Evolutionary conservation across 1,140 invertebrate species (phyloP).

Genomic region (Drosophila serrata): DNA sequence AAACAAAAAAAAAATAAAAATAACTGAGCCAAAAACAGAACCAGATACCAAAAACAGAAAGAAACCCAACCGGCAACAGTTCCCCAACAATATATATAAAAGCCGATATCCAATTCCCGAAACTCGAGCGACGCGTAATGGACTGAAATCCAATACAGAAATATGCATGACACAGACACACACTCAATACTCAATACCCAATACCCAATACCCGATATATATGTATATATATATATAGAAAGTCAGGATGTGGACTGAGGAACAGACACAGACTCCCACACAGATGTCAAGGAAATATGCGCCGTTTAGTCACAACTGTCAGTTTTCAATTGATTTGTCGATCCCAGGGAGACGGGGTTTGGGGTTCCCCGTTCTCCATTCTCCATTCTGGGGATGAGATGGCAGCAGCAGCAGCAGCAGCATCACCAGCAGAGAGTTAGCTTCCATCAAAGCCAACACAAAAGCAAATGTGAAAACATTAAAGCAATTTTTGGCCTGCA

Average conservation of each 20-base stretch:
- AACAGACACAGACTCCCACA: conserved; percentile 64
- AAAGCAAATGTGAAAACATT: conserved; percentile 84
- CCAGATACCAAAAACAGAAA: conserved; percentile 33
- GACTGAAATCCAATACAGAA: conserved; percentile 83
- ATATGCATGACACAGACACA: conserved; percentile 73
- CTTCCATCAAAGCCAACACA: conserved; percentile 78
- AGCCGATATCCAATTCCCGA: conserved; percentile 81
- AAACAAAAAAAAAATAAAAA: too few species aligned
- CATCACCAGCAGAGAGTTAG: conserved; percentile 21
- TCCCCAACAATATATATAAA: conserved; percentile 59
- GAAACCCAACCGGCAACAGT: conserved; percentile 65
- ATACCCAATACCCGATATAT: background rate
- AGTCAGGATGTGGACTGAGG: conserved; percentile 23
- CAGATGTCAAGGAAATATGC: conserved; percentile 83
- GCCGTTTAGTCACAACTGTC: conserved; percentile 83
- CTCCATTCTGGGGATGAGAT: background rate
- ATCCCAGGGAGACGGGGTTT: conserved; percentile 36
- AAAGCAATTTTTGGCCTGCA: conserved; percentile 73
- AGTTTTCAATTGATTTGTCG: conserved; percentile 84
- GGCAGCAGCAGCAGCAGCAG: background rate
- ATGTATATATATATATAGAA: conserved; percentile 3
- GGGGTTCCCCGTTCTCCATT: background rate
- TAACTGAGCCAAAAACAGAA: conserved; percentile 5
- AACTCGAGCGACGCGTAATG: conserved; percentile 74
- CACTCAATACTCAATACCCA: conserved; percentile 8